Conservation (phyloP, 1,140 invertebrate species). For the Leguminivora glycinivorella region DNA sequence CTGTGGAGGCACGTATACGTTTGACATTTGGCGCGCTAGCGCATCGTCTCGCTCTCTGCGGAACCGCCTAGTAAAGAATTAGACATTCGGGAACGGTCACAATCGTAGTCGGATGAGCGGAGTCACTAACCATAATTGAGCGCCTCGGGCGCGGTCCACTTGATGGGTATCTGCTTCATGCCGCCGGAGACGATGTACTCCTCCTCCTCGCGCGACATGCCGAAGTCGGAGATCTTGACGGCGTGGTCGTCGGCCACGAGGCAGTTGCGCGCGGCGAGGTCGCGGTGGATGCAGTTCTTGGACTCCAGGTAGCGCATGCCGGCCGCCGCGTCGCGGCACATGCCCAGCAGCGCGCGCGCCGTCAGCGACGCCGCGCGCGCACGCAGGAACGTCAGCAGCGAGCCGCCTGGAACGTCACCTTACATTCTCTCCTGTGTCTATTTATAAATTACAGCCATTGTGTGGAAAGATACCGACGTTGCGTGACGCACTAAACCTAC, state of each 20-base stretch:
- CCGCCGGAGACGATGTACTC: conserved; percentile 98
- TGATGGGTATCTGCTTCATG: conserved; percentile 99
- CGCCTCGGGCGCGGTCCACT: conserved; percentile 98
- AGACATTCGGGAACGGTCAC: too few species aligned
- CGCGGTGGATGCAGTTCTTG: conserved; percentile 97
- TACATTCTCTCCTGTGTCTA: too few species aligned
- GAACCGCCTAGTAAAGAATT: too few species aligned
- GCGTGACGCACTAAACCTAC: too few species aligned
- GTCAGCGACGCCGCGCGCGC: conserved; percentile 85
- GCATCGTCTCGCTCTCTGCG: too few species aligned
- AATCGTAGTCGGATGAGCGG: background rate
- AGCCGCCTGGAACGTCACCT: too few species aligned
- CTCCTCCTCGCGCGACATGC: conserved; percentile 98
- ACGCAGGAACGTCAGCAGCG: conserved; percentile 91
- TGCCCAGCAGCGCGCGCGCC: conserved; percentile 88
- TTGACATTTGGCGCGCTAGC: too few species aligned
- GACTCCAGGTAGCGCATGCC: conserved; percentile 97
- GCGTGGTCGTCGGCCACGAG: conserved; percentile 91
- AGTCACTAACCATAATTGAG: conserved; percentile 91
- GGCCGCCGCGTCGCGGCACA: conserved; percentile 96
- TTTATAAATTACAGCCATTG: conserved; percentile 30
- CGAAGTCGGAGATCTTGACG: conserved; percentile 98
- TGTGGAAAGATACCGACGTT: conserved; percentile 16
- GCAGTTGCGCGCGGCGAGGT: conserved; percentile 97
- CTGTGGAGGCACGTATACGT: too few species aligned